These are phyloP conservation scores for Coreoperca whiteheadi DNA, from an alignment of 2,113 vertebrate species.

Conservation along the genomic window DNA sequence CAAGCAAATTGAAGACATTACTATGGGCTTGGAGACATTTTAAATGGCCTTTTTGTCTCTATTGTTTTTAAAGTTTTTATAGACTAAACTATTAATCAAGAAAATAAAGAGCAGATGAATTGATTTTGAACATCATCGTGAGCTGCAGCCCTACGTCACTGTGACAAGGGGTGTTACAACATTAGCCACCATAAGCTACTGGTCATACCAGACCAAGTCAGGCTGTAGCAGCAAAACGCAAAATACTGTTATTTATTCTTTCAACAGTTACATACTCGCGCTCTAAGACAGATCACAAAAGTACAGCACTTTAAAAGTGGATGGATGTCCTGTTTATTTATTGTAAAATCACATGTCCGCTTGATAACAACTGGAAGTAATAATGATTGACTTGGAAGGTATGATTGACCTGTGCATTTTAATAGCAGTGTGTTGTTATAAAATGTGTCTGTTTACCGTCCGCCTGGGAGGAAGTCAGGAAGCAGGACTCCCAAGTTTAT, in stretches of 20 bases:
- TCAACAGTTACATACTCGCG: neutral
- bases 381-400: neutral
- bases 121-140: neutral
- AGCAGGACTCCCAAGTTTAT: neutral
- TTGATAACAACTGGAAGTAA: constrained; percentile 19
- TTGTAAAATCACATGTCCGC: constrained; percentile 30
- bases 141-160: neutral
- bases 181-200: neutral
- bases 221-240: neutral
- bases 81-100: neutral
- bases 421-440: constrained; percentile 42
- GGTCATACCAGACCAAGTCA: neutral
- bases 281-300: constrained; percentile 16
- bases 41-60: neutral
- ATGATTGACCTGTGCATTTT: constrained; percentile 20
- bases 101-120: neutral
- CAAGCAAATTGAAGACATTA: neutral
- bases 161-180: neutral
- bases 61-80: neutral
- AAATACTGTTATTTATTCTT: neutral
- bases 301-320: constrained; percentile 65
- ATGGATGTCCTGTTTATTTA: constrained; percentile 61
- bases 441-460: constrained; percentile 18
- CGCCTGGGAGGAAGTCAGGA: neutral
- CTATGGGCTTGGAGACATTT: neutral